Conservation (phyloP, 2,888 invertebrate species). For the Calliopum simillimum region DNA sequence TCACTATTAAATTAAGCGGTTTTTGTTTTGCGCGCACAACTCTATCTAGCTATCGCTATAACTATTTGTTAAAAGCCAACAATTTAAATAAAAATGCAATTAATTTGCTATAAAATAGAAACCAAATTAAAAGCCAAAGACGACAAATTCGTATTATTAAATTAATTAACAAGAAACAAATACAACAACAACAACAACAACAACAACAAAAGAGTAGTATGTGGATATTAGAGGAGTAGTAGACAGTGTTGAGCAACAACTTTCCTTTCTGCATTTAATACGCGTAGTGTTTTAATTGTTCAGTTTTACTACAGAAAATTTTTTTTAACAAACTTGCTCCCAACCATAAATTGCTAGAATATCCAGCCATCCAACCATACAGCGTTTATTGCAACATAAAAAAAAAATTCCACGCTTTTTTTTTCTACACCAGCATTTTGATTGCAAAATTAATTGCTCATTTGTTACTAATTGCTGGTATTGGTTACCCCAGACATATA, state of each 20-base stretch:
- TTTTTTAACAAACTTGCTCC: too few species aligned
- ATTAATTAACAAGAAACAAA: slow-evolving; percentile 16
- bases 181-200: neutral
- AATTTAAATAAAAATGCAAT: slow-evolving; percentile 21
- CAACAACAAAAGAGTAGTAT: neutral
- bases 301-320: too few species aligned
- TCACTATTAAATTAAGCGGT: neutral
- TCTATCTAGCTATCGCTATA: neutral
- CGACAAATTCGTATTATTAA: slow-evolving; percentile 28
- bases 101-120: slow-evolving; percentile 20
- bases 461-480: slow-evolving; percentile 64
- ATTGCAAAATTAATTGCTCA: slow-evolving; percentile 66
- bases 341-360: neutral
- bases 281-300: too few species aligned
- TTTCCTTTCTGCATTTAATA: too few species aligned
- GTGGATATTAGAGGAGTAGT: too few species aligned
- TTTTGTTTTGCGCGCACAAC: neutral
- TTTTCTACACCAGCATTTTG: slow-evolving; percentile 43
- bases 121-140: slow-evolving; percentile 10
- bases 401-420: neutral
- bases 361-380: too few species aligned
- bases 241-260: too few species aligned
- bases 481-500: slow-evolving; percentile 46
- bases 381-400: too few species aligned
- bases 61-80: slow-evolving; percentile 1